Percentiles rank a stretch among this genome's conserved stretches.
These are phyloP conservation scores for Halocaridina rubra DNA, from an alignment of 2,888 invertebrate species.

Conservation along the genomic window DNA sequence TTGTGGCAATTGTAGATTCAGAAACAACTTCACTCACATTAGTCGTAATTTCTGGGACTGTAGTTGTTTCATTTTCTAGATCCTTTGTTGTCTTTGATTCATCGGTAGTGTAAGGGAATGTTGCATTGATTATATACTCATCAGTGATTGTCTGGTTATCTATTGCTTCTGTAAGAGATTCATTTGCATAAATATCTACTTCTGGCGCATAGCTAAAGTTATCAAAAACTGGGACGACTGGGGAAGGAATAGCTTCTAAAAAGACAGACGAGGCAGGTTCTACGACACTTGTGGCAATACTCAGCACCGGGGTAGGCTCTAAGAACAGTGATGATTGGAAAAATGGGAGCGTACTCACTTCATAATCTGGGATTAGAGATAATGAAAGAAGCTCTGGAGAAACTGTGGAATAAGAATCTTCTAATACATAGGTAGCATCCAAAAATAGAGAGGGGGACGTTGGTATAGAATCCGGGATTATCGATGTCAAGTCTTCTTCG, in stretches of 20 bases:
- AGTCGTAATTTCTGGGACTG: neutral
- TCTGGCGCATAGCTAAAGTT: constrained; percentile 6
- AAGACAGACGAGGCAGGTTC: neutral
- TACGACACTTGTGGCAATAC: neutral
- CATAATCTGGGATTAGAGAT: constrained; percentile 9
- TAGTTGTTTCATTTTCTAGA: neutral
- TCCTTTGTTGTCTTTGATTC: neutral
- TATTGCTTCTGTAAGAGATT: neutral
- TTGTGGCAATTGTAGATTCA: neutral
- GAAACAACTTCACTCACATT: neutral
- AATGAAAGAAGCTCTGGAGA: constrained; percentile 11
- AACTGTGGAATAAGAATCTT: constrained; percentile 21
- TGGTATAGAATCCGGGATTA: neutral
- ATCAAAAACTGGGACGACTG: neutral
- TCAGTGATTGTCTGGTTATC: neutral
- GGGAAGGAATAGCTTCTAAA: neutral
- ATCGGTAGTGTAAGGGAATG: neutral
- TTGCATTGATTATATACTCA: neutral
- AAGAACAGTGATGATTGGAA: neutral
- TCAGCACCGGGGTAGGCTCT: constrained; percentile 12
- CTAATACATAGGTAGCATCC: neutral
- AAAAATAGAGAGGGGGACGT: constrained; percentile 1
- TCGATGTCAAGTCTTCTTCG: neutral
- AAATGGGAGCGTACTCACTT: constrained; percentile 34
- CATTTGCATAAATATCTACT: neutral